phyloP scores from a whole-genome alignment of 30 jellyfish, hydroid and myxozoan genomes.

The Mastigias papua region DNA sequence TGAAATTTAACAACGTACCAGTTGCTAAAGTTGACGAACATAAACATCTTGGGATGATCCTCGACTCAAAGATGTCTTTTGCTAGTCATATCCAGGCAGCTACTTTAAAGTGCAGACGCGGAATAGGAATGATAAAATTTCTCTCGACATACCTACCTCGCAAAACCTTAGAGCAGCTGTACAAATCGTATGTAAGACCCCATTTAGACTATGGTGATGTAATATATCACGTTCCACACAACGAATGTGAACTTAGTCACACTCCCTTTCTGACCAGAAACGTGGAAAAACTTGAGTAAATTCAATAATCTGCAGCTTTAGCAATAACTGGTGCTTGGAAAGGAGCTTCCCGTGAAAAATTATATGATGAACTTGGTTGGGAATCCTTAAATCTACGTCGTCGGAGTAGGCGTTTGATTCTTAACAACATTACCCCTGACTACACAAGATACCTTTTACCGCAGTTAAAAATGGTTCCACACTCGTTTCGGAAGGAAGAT shows the following conservation, averaged over 20 bases:
- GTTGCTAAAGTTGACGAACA: background rate
- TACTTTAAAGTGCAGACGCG: background rate
- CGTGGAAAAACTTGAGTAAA: too few relatives aligned
- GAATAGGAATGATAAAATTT: too few relatives aligned
- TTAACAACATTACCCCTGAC: background rate
- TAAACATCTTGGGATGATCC: background rate
- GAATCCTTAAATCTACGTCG: background rate
- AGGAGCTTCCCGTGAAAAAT: background rate
- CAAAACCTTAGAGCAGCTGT: background rate
- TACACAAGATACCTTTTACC: slow-evolving; percentile 3
- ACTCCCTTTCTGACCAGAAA: too few relatives aligned
- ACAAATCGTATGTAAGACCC: background rate
- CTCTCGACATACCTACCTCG: background rate
- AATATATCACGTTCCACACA: too few relatives aligned
- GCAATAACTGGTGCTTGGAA: too few relatives aligned
- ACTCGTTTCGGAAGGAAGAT: background rate
- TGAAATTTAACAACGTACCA: background rate
- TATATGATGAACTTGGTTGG: background rate
- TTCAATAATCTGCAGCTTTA: too few relatives aligned
- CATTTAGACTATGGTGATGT: too few relatives aligned
- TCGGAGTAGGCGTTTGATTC: background rate
- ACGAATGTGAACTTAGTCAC: too few relatives aligned
- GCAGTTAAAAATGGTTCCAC: background rate
- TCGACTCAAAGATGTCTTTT: background rate
- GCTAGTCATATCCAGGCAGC: background rate